Base-by-base conservation (phyloP, 1,140 invertebrate species). In the Cydia fagiglandana region DNA sequence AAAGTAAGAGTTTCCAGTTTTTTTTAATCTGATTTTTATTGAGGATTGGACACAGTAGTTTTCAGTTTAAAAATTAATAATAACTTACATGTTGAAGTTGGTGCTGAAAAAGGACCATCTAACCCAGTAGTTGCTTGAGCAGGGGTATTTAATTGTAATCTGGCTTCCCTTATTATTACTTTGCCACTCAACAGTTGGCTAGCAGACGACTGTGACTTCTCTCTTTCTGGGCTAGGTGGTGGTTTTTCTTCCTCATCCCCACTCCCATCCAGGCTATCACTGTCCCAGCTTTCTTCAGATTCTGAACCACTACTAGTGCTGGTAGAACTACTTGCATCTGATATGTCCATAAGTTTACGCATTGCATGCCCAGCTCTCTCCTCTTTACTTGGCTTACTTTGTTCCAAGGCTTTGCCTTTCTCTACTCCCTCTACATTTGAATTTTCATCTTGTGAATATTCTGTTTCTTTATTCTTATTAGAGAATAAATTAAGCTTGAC, bases 141-240 rank as follows among this genome's bases (percentile, higher is more conserved):
- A 83, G 95, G 93, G 79, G 93, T 93, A 82, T 95, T 94, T 78
- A 96, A 83, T 81, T 96, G 96, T 76, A 96, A 88, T 80, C 95
- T 93, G 7, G 96, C 95, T 87, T 96, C 95, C 75, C 95, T 93
- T 64, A 96, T 93, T 73, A 96, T 95, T n/a, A 96, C 94, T 86
- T 95, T 95, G 1, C 95, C 94, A 79, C 94, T 94, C 41, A 94
- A 91, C 41, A 95, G 84, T 78, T 93, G 91, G 45, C 93, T 93
- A 70, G 94, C 83, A 86, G 91, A 56, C 82, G 93, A 79, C 86
- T 93, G 87, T 83, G 93, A 79, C 86, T 93, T 87, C 86, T 94
- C 84, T 91, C 93, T 86, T 93, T 93, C 91, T 47, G 88, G 91
- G 80, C 90, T 93, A 34, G 81, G 76, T 73, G 84, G 82, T 56